phyloP scores from a whole-genome alignment of 1,140 invertebrate genomes.

The Mya arenaria region DNA sequence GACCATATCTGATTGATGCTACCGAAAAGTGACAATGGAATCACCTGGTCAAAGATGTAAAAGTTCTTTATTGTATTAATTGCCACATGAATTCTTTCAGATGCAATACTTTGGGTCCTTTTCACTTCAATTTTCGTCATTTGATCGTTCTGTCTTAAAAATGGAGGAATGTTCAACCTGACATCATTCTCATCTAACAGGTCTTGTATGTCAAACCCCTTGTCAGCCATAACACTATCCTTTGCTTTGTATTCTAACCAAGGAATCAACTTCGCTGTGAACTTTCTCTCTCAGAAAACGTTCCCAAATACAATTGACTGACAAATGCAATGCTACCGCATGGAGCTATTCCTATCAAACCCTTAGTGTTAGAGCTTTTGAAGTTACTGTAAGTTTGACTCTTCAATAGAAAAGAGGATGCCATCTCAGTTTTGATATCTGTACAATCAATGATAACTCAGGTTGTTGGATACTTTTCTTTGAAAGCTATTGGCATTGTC shows the following conservation, averaged over 20 bases:
- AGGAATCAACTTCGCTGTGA: not conserved
- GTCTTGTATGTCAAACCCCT: constrained; percentile 6
- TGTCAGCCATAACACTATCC: not conserved
- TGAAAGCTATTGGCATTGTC: not conserved
- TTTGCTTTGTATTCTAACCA: not conserved
- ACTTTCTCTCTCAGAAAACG: not conserved
- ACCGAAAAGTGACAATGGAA: not conserved
- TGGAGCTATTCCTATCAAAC: not conserved
- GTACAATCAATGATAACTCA: not conserved
- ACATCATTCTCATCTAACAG: not conserved
- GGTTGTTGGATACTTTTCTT: constrained; percentile 9
- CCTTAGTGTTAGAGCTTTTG: constrained; percentile 1
- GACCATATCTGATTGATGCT: not conserved
- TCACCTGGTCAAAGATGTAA: not conserved
- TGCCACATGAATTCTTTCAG: constrained; percentile 5
- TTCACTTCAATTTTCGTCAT: not conserved
- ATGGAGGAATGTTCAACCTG: not conserved
- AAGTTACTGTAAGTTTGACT: not conserved
- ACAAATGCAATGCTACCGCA: not conserved
- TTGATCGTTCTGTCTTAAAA: not conserved
- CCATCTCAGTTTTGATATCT: not conserved
- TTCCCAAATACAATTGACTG: not conserved
- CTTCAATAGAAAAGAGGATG: not conserved
- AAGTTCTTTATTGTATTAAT: not conserved
- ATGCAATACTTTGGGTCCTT: not conserved